Base-by-base conservation (phyloP, 2,888 invertebrate species). In the Phalangium opilio region DNA sequence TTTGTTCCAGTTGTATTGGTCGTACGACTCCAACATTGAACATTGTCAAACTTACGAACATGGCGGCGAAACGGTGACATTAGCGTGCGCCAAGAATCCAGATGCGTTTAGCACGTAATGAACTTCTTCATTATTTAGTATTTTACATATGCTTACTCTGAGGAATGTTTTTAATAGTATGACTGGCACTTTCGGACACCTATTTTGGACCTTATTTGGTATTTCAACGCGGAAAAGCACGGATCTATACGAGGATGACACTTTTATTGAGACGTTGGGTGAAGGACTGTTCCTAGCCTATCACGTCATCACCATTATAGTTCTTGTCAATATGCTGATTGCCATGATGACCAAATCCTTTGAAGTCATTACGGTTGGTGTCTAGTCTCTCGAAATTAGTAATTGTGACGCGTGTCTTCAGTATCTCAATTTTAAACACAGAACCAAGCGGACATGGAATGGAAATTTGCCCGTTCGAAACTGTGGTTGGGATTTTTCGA, bases 391-490 rank as follows among this genome's bases (percentile, higher is more conserved):
- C 38, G 27, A 27, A 8, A n/a, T n/a, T n/a, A n/a, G n/a, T n/a
- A n/a, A n/a, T n/a, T n/a, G n/a, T n/a, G n/a, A n/a, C n/a, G n/a
- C n/a, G n/a, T n/a, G n/a, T n/a, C n/a, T n/a, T n/a, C n/a, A n/a
- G n/a, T n/a, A n/a, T n/a, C n/a, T n/a, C n/a, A n/a, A n/a, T n/a
- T n/a, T n/a, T n/a, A n/a, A n/a, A n/a, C 42, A 32, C 39, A 72
- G 17, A 75, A 77, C 53, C 78, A 78, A 60, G 72, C 77, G 41
- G 77, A 78, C 55, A 74, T 77, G 7, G 82, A 82, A 59, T 83
- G 81, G 81, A 79, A 78, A 19, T 82, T 79, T 60, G 79, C 78
- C 1, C 75, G 79, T 57, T 80, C 79, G 14, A 75, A 79, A 63
- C 74, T 81, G 46, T 82, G 81, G 70, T 65, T 81, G 56, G 75